Conservation (phyloP, 1,140 invertebrate genomes). For the Phymorhynchus buccinoides region DNA sequence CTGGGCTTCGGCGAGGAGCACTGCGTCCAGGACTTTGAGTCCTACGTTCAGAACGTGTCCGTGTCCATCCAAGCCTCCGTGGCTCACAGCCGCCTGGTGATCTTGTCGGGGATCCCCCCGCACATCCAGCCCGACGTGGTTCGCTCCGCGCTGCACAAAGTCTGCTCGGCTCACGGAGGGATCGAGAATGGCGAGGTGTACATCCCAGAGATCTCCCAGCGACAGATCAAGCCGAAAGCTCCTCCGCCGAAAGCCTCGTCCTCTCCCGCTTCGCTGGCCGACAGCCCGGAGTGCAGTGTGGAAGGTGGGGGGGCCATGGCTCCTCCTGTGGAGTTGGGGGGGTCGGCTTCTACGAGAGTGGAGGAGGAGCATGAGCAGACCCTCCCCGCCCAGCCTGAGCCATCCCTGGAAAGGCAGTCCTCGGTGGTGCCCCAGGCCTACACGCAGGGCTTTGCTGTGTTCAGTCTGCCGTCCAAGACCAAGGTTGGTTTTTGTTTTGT, state of each 20-base stretch:
- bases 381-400: not conserved
- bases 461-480: slow-evolving; percentile 65
- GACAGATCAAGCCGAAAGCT: slow-evolving; percentile 26
- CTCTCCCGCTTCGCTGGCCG: not conserved
- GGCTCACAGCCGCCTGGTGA: slow-evolving; percentile 64
- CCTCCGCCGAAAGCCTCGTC: not conserved
- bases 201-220: slow-evolving; percentile 52
- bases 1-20: slow-evolving; percentile 64
- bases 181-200: slow-evolving; percentile 65
- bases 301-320: not conserved
- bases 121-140: slow-evolving; percentile 54
- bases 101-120: slow-evolving; percentile 68
- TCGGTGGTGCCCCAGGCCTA: slow-evolving; percentile 15
- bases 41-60: slow-evolving; percentile 64
- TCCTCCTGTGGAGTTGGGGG: not conserved
- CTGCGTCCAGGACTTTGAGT: slow-evolving; percentile 57
- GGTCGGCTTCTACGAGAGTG: not conserved
- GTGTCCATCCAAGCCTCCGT: slow-evolving; percentile 57
- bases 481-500: too few species aligned
- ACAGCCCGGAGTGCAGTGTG: not conserved
- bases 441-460: slow-evolving; percentile 65
- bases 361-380: not conserved
- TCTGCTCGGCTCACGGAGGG: slow-evolving; percentile 64
- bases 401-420: not conserved
- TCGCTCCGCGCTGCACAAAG: slow-evolving; percentile 57